Conservation (phyloP, 2,888 invertebrate species). For the Microdon myrmicae region DNA sequence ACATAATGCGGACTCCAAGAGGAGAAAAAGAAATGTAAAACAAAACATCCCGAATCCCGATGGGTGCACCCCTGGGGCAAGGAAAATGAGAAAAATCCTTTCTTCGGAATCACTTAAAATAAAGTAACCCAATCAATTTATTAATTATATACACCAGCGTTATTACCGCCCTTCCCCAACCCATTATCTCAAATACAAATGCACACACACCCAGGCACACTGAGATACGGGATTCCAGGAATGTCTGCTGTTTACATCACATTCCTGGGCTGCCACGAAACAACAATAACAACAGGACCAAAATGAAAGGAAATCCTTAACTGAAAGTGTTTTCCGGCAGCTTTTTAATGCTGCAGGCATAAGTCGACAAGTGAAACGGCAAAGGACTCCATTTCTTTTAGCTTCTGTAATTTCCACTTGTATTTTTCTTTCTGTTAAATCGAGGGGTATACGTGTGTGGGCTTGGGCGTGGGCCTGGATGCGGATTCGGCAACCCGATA, state of each 20-base stretch:
- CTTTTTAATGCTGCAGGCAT: constrained; percentile 16
- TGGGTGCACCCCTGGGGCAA: constrained; percentile 13
- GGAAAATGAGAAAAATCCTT: constrained; percentile 17
- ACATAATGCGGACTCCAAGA: constrained; percentile 11
- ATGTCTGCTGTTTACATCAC: constrained; percentile 20
- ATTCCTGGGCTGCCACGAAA: constrained; percentile 20
- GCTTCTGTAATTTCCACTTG: constrained; percentile 16
- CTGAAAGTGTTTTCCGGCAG: constrained; percentile 18
- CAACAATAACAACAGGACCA: background rate
- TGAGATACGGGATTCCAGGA: constrained; percentile 16
- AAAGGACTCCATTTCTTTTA: constrained; percentile 28
- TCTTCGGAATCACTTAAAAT: constrained; percentile 39
- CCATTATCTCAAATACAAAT: too few relatives aligned
- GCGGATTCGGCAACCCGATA: too few relatives aligned
- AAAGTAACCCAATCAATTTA: constrained; percentile 45
- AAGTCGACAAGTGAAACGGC: constrained; percentile 17
- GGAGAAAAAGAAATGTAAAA: constrained; percentile 2
- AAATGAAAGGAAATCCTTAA: constrained; percentile 12
- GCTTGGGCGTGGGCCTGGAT: too few relatives aligned
- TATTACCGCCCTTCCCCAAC: too few relatives aligned
- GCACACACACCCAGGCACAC: too few relatives aligned
- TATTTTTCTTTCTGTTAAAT: constrained; percentile 4
- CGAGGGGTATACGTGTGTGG: too few relatives aligned
- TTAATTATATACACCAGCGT: constrained; percentile 40
- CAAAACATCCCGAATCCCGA: constrained; percentile 2